phyloP scores from a whole-genome alignment of 2,888 invertebrate genomes.

The Lycia hirtaria region DNA sequence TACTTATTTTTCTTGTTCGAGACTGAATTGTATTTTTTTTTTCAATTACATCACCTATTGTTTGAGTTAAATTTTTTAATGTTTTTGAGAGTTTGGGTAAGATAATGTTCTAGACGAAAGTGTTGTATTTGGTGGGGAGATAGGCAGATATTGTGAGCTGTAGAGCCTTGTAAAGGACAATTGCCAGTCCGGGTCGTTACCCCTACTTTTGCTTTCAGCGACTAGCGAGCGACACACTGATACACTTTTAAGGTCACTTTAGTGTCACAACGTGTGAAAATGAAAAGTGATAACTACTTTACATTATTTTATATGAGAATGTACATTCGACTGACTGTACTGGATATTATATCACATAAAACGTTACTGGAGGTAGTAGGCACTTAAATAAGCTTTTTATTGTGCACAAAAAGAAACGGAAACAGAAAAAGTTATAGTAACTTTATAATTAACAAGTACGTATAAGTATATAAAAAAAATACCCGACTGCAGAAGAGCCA shows the following conservation, averaged over 20 bases:
- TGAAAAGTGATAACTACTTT: slow-evolving; percentile 11
- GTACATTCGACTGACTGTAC: neutral
- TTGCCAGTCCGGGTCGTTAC: slow-evolving; percentile 39
- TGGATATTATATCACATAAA: too few species aligned
- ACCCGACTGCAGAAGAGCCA: too few species aligned
- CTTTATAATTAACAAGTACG: too few species aligned
- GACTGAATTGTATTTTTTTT: slow-evolving; percentile 10
- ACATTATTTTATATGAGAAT: neutral
- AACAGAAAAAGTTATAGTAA: too few species aligned
- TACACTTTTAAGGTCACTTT: slow-evolving; percentile 31
- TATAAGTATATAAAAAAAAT: too few species aligned
- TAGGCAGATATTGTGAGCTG: slow-evolving; percentile 13
- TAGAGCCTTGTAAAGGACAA: slow-evolving; percentile 38
- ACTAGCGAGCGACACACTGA: slow-evolving; percentile 21
- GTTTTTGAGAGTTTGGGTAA: slow-evolving; percentile 8
- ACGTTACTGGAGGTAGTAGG: neutral
- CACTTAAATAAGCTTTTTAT: too few species aligned
- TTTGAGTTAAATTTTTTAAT: slow-evolving; percentile 3
- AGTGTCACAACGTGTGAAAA: slow-evolving; percentile 20
- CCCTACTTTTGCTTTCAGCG: slow-evolving; percentile 35
- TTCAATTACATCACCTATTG: slow-evolving; percentile 29
- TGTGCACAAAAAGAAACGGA: too few species aligned
- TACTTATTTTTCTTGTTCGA: slow-evolving; percentile 30
- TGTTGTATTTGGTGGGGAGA: slow-evolving; percentile 32
- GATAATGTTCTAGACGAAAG: slow-evolving; percentile 3